Evolutionary conservation across 2,113 vertebrate species (phyloP).

Genomic region (Platichthys stellatus): DNA sequence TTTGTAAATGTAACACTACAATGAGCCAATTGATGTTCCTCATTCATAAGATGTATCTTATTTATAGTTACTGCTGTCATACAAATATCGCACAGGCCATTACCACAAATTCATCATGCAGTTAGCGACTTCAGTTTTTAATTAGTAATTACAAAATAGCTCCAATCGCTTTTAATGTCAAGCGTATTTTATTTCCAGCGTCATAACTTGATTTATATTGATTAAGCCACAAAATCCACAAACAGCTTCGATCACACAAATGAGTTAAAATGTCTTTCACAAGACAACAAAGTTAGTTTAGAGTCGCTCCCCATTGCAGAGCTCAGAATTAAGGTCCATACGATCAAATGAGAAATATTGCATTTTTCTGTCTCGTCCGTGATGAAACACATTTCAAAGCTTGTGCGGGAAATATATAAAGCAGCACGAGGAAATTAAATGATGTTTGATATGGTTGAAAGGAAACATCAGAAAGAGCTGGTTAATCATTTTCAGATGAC

Average conservation of each 20-base stretch:
- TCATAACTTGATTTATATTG: constrained; percentile 6
- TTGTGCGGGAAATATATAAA: constrained; percentile 51
- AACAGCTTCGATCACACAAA: constrained; percentile 16
- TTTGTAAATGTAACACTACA: neutral
- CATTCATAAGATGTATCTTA: neutral
- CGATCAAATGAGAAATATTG: constrained; percentile 45
- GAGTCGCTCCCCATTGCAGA: constrained; percentile 6
- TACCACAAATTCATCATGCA: neutral
- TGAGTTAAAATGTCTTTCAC: neutral
- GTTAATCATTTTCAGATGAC: constrained; percentile 74
- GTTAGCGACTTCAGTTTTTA: neutral
- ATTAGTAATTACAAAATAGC: neutral
- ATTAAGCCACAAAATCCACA: constrained; percentile 17
- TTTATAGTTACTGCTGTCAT: neutral
- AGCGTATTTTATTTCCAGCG: neutral
- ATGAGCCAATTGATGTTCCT: neutral
- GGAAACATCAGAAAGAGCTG: constrained; percentile 62
- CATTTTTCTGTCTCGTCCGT: constrained; percentile 49
- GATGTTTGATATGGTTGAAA: constrained; percentile 68
- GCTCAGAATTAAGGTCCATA: constrained; percentile 34
- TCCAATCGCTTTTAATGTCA: neutral
- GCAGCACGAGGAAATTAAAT: constrained; percentile 66
- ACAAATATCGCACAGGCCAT: neutral
- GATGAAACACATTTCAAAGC: constrained; percentile 59
- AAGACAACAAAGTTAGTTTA: constrained; percentile 1